These are phyloP conservation scores for Anniella stebbinsi DNA, from an alignment of 2,797 vertebrate genomes.

Conservation along the genomic window DNA sequence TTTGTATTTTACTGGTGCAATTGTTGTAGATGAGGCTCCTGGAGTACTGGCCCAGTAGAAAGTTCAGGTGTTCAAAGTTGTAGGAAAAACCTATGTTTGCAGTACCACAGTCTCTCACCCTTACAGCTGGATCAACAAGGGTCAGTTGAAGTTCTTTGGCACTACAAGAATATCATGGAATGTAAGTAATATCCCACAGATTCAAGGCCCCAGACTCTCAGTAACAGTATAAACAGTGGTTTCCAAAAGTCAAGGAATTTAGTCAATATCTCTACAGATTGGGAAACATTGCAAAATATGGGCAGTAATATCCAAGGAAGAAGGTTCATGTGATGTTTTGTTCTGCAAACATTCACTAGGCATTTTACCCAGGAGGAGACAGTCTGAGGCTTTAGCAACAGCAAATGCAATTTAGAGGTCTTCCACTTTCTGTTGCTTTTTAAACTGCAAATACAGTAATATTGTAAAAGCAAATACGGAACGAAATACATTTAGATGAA, in stretches of 20 bases:
- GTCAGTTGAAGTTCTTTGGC: neutral
- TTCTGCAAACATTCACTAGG: neutral
- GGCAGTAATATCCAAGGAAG: neutral
- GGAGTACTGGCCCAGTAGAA: neutral
- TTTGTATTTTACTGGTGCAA: neutral
- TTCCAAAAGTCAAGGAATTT: neutral
- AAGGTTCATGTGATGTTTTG: neutral
- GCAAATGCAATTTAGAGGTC: neutral
- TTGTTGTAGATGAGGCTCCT: neutral
- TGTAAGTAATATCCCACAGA: neutral
- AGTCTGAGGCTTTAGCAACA: neutral
- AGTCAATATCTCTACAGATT: neutral
- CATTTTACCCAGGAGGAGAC: neutral
- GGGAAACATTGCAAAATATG: neutral
- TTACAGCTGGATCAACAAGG: neutral
- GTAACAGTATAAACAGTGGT: neutral
- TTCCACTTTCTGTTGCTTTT: neutral
- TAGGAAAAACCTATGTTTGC: neutral
- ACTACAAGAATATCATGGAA: neutral
- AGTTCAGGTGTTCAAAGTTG: neutral
- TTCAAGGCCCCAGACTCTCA: neutral
- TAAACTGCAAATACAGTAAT: constrained; percentile 26
- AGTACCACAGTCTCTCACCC: neutral
- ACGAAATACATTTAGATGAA: constrained; percentile 40
- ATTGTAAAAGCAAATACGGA: constrained; percentile 44